Evolutionary conservation across 2,113 vertebrate species (phyloP).

Genomic region (Buteo buteo): DNA sequence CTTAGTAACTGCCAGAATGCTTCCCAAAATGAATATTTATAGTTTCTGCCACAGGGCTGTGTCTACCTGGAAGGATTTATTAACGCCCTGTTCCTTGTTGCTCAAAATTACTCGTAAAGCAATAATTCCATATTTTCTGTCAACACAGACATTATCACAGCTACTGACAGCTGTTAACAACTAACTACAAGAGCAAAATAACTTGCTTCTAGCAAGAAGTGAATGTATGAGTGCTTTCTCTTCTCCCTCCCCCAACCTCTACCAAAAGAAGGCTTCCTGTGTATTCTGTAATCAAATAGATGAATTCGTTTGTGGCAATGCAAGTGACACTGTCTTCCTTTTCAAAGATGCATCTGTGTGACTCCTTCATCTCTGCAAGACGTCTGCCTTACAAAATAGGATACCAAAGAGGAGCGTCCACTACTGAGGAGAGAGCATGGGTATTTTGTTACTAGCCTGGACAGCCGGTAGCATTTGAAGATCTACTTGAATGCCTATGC

Average conservation of each 20-base stretch:
- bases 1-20: neutral
- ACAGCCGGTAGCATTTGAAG: neutral
- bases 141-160: neutral
- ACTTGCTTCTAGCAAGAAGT: neutral
- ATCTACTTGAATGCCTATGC: neutral
- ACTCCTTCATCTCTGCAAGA: neutral
- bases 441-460: neutral
- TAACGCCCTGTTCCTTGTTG: neutral
- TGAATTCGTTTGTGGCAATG: neutral
- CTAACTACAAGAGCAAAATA: neutral
- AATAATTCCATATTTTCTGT: neutral
- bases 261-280: neutral
- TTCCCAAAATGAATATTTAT: neutral
- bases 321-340: slow-evolving; percentile 38
- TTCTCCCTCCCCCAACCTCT: neutral
- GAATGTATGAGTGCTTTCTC: neutral
- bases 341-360: slow-evolving; percentile 67
- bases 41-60: neutral
- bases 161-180: neutral
- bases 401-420: neutral
- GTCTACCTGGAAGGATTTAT: neutral
- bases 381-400: neutral
- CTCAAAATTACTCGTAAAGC: neutral
- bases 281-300: neutral
- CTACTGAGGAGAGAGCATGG: neutral